phyloP scores from a whole-genome alignment of 2,888 invertebrate genomes.

The Eledone cirrhosa region DNA sequence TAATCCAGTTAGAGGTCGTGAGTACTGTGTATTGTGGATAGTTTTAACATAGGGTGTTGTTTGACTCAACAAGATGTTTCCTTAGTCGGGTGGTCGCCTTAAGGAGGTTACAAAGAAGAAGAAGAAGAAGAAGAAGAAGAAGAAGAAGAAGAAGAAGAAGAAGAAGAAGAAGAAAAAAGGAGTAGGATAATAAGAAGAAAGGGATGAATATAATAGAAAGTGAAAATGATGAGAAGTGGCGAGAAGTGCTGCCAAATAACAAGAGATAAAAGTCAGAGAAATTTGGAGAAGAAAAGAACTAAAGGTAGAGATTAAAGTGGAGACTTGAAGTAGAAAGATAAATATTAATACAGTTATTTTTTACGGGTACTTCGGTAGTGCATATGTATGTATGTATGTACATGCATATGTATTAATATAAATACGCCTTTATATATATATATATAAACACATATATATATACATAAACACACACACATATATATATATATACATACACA shows the following conservation, averaged over 20 bases:
- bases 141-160: too few relatives aligned
- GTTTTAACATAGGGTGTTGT: too few relatives aligned
- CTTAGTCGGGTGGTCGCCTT: not conserved
- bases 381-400: not conserved
- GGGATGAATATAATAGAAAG: not conserved
- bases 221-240: not conserved
- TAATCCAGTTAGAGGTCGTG: too few relatives aligned
- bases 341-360: not conserved
- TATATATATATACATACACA: not conserved
- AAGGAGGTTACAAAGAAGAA: not conserved
- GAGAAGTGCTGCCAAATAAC: not conserved
- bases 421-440: not conserved
- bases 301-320: too few relatives aligned
- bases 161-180: not conserved
- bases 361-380: too few relatives aligned
- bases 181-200: not conserved
- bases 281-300: not conserved
- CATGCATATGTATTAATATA: slow-evolving; percentile 6
- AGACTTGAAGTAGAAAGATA: not conserved
- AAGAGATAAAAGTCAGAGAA: not conserved
- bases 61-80: not conserved
- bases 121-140: too few relatives aligned
- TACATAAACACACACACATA: not conserved
- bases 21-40: too few relatives aligned
- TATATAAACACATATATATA: not conserved